Evolutionary conservation across 2,888 invertebrate genomes (phyloP), one percentile per base, ranked within the genome.

Genomic region (Bursaphelenchus okinawaensis): DNA sequence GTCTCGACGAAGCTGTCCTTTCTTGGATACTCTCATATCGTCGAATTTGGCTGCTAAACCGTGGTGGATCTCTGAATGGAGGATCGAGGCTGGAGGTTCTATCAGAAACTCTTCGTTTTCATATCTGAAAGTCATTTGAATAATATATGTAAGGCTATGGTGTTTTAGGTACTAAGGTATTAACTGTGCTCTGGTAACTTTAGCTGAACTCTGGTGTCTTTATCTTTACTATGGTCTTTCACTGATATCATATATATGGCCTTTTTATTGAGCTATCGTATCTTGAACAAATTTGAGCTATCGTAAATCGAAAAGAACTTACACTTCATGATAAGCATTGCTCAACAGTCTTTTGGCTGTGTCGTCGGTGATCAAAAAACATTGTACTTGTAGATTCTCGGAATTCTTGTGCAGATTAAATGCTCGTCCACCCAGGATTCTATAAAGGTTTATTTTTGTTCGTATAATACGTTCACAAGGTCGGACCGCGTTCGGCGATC

Each of bases 1-100:
- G 51, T 81, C 81, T 52, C 81, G 65, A n/a, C 81, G 67, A n/a
- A 81, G 68, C 54, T 78, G 78, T 3, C 75, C 81, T 56, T 81
- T 81, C 57, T 81, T 81, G n/a, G 81, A 75, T 3, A 81, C 78
- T 63, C 80, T 71, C 81, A 81, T 81, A 55, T 81, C 81, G 60
- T 81, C 81, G 59, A 81, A 81, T 58, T 80, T 80, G 8, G 78
- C 77, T 56, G 74, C 68, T 29, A 81, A 61, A 20, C 76, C 77
- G 55, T 73, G 64, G 19, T 58, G 51, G 27, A 77, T 76, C 22
- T 78, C 77, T 52, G 66, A 70, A 52, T 75, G 56, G 20, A 69
- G 61, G 22, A 55, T 23, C 16, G 75, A 67, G 0, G 68, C 66
- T 7, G 70, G 68, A 16, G 80, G 80, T 24, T 80, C 80, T 22